These are phyloP conservation scores for Lordiphosa clarofinis DNA, from an alignment of 1,140 invertebrate species.

Conservation along the genomic window DNA sequence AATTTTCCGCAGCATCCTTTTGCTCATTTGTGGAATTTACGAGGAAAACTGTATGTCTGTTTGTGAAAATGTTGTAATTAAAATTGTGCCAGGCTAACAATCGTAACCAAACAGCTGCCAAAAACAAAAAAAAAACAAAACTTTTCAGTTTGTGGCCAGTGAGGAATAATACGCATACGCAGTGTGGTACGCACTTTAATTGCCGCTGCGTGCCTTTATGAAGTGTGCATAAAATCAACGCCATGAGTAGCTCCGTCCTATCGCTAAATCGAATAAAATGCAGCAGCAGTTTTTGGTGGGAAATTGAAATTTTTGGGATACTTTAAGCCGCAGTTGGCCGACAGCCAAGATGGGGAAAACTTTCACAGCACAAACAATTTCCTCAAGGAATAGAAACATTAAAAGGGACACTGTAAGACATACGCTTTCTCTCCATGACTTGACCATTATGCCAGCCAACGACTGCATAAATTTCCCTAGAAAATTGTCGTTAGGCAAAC, in stretches of 20 bases:
- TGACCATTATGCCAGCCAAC: conserved; percentile 30
- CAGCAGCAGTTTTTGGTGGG: conserved; percentile 27
- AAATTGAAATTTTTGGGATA: conserved; percentile 14
- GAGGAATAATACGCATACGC: conserved; percentile 56
- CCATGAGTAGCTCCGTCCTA: too few relatives aligned
- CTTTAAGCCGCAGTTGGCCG: conserved; percentile 8
- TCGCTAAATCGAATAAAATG: not conserved
- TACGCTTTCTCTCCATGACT: conserved; percentile 3
- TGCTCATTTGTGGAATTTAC: not conserved
- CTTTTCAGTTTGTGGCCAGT: conserved; percentile 18
- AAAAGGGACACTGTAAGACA: conserved; percentile 16
- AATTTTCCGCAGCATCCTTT: not conserved
- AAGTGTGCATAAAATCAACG: conserved; percentile 49
- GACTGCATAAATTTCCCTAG: conserved; percentile 48
- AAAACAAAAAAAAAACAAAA: conserved; percentile 1
- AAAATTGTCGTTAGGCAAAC: conserved; percentile 37
- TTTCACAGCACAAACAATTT: not conserved
- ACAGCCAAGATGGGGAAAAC: too few relatives aligned
- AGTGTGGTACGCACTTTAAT: conserved; percentile 53
- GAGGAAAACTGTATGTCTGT: not conserved
- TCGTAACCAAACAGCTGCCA: conserved; percentile 21
- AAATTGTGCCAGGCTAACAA: conserved; percentile 42
- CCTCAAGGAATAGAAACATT: conserved; percentile 56
- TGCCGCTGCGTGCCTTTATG: conserved; percentile 54
- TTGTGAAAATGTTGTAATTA: conserved; percentile 43